These are phyloP conservation scores for Apis cerana DNA, from an alignment of 1,140 invertebrate species.

Conservation along the genomic window DNA sequence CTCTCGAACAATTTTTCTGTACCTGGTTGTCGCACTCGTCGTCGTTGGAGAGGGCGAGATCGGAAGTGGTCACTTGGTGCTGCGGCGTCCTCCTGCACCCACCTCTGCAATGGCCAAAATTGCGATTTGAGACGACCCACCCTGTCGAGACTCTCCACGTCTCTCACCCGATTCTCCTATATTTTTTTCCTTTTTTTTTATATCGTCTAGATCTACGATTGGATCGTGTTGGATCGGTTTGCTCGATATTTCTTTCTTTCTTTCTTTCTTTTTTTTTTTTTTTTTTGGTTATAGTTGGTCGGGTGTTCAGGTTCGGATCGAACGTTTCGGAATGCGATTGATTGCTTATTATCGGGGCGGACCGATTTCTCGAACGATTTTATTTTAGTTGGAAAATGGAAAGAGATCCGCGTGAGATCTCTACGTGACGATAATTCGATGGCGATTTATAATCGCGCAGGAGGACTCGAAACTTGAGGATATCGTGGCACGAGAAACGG, in stretches of 20 bases:
- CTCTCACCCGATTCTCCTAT: background rate
- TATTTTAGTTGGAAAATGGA: no score
- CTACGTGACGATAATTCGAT: no score
- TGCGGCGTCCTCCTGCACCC: constrained; percentile 77
- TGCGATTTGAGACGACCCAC: constrained; percentile 62
- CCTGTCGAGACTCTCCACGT: background rate
- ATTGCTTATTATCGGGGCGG: no score
- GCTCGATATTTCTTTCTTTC: no score
- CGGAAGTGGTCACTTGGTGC: constrained; percentile 79
- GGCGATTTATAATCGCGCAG: background rate
- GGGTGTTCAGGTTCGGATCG: no score
- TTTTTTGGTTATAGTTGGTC: no score
- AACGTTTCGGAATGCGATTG: no score
- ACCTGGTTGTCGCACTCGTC: constrained; percentile 81
- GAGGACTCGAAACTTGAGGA: background rate
- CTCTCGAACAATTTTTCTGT: constrained; percentile 61
- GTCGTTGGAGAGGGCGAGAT: constrained; percentile 81
- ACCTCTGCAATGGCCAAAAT: constrained; percentile 78
- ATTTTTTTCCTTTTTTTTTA: no score
- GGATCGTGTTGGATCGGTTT: background rate
- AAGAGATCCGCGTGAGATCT: no score
- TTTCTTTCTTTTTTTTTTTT: no score
- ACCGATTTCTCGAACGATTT: no score
- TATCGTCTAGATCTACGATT: background rate
- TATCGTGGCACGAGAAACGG: background rate